phyloP scores from a whole-genome alignment of 2,888 invertebrate genomes.

The Nomada fucata region DNA sequence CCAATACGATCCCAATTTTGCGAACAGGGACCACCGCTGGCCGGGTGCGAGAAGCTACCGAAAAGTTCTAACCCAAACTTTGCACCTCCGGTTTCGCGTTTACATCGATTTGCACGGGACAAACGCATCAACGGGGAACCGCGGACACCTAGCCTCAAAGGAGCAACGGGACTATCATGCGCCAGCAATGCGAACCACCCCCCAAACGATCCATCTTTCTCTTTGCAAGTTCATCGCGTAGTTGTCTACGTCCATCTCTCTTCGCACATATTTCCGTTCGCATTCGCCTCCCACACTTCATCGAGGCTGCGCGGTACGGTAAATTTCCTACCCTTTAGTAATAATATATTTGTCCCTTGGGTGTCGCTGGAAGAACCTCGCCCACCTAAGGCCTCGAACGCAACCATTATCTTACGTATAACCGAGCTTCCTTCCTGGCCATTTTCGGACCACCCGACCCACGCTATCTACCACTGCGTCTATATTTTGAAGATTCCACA shows the following conservation, averaged over 20 bases:
- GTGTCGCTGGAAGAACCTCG: conserved; percentile 77
- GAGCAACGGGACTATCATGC: conserved; percentile 70
- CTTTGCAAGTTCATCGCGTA: conserved; percentile 10
- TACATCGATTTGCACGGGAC: conserved; percentile 72
- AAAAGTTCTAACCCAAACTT: conserved; percentile 35
- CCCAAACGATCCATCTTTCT: conserved; percentile 46
- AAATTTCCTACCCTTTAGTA: conserved; percentile 79
- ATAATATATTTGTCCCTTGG: conserved; percentile 82
- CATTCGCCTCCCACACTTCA: conserved; percentile 72
- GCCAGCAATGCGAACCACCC: conserved; percentile 66
- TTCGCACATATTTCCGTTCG: conserved; percentile 53
- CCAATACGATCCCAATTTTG: no score
- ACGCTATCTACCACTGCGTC: conserved; percentile 40
- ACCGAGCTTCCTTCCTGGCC: conserved; percentile 57
- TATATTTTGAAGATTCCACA: conserved; percentile 56
- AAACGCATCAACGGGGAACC: conserved; percentile 70
- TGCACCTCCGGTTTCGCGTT: conserved; percentile 61
- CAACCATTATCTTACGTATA: conserved; percentile 78
- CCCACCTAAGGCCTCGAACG: conserved; percentile 70
- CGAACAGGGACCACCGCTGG: no score
- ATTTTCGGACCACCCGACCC: conserved; percentile 38
- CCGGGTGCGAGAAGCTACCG: no score
- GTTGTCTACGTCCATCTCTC: conserved; percentile 31
- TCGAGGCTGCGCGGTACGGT: conserved; percentile 73
- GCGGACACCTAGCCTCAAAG: conserved; percentile 72